Evolutionary conservation across 2,888 invertebrate species (phyloP), one percentile per base, ranked within the genome.

Genomic region (Hypsopygia costalis): DNA sequence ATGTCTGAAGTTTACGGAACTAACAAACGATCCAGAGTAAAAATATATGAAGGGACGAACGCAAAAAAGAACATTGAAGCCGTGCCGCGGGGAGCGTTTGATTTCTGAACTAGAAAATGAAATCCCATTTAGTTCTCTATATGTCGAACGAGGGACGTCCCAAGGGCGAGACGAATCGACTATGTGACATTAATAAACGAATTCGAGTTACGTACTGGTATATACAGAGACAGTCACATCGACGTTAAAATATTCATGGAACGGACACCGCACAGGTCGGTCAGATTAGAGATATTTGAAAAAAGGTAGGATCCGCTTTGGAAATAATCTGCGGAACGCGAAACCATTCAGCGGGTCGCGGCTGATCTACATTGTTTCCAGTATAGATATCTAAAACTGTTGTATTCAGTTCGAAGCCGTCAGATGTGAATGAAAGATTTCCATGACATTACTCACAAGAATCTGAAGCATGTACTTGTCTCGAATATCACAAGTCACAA

Each of bases 21-120:
- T 16, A 16, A 16, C 16, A 50, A 78, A 72, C 73, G 73, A 68
- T 61, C 68, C 67, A 58, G 59, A 63, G 62, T 61, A 45, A 58
- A 71, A 66, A 66, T 66, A 69, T 64, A 67, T 65, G 64, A 59
- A 64, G 68, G 69, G 69, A 65, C 58, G 53, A 55, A 63, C 57
- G 53, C 53, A 43, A 52, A 66, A n/a, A 58, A 66, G 69, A 69
- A 67, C 69, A 69, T 65, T 57, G 71, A 59, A 55, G 60, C 47
- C 49, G 55, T 56, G 62, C 68, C 74, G 53, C 59, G 59, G 66
- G 78, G 72, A 71, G 49, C 75, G 69, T 81, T 81, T 85, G 81
- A 81, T 75, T 78, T 64, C 69, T 81, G 75, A 77, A 85, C 79
- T 83, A 86, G 85, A 85, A 86, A 85, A 86, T 81, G 73, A 79